Evolutionary conservation across 2,888 invertebrate species (phyloP).

Genomic region (Altica lythri): DNA sequence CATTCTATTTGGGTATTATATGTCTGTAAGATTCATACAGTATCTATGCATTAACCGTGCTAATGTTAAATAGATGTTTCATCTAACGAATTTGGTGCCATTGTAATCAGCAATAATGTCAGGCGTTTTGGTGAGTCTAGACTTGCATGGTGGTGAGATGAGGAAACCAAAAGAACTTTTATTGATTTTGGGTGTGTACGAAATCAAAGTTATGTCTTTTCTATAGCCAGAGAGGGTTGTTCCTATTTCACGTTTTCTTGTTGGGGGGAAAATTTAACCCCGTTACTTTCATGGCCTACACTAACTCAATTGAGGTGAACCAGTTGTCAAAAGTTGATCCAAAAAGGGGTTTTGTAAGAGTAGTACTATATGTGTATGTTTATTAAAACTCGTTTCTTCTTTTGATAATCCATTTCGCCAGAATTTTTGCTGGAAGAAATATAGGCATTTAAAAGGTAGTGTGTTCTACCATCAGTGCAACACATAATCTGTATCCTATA

Average conservation of each 20-base stretch:
- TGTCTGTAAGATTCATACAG: conserved; percentile 9
- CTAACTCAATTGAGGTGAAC: conserved; percentile 23
- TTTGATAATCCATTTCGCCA: background rate
- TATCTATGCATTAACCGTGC: conserved; percentile 15
- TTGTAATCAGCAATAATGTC: too few species aligned
- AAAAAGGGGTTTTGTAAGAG: conserved; percentile 14
- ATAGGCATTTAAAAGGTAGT: conserved; percentile 27
- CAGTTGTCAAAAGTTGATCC: conserved; percentile 23
- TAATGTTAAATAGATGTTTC: conserved; percentile 15
- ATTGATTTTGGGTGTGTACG: conserved; percentile 22
- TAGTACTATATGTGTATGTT: conserved; percentile 22
- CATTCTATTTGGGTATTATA: conserved; percentile 7
- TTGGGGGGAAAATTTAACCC: conserved; percentile 22
- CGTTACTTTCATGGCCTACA: conserved; percentile 22
- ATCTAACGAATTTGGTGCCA: too few species aligned
- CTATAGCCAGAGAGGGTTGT: conserved; percentile 15
- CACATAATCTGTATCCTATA: conserved; percentile 24
- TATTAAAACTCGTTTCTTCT: conserved; percentile 13
- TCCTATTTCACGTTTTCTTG: conserved; percentile 21
- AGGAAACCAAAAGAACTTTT: too few species aligned
- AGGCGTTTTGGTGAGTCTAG: too few species aligned
- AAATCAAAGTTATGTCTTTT: conserved; percentile 22
- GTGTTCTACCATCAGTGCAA: conserved; percentile 25
- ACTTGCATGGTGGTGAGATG: too few species aligned
- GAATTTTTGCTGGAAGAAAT: conserved; percentile 15